Evolutionary conservation across 1,140 invertebrate species (phyloP), one percentile per base, ranked within the genome.

Genomic region (Drosophila repleta): DNA sequence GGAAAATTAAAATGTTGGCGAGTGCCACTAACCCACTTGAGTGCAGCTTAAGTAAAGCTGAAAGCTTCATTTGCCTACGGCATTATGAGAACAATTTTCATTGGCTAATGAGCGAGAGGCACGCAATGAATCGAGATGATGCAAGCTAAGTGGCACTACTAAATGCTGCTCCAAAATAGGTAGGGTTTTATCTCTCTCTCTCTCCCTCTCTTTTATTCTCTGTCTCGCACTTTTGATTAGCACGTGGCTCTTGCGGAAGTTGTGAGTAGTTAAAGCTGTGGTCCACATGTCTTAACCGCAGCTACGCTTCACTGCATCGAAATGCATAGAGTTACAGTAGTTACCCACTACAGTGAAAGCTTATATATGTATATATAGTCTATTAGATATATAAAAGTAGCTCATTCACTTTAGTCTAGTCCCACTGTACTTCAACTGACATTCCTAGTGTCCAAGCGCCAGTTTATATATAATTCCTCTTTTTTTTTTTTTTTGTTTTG

Each of bases 21-120:
- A 78, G 82, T 85, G 82, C 82, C 67, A 85, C 82, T 85, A 85
- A 85, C 82, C 82, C 78, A 85, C 78, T 87, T 83, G 76, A 41
- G 53, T 8, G 37, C 26, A 39, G 20, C 57, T 52, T 53, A 67
- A 66, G 48, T 48, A 66, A 76, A 75, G 76, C 77, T 76, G 37
- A 69, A 76, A 76, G 76, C 77, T 76, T 75, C 63, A 77, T 76
- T 84, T 79, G 73, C 66, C 63, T 57, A 75, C 74, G 69, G 52
- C 52, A 56, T 51, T 49, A 24, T n/a, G 24, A 43, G 48, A 68
- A 56, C 35, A 24, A 56, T 55, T 61, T 61, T 76, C 26, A 68
- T 67, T 66, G 63, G 51, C 66, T 87, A 82, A 82, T 70, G 65
- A 85, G 77, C 60, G 18, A n/a, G 56, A 49, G 74, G 76, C 82